phyloP scores from a whole-genome alignment of 1,140 invertebrate species.

The Heliconius himera region DNA sequence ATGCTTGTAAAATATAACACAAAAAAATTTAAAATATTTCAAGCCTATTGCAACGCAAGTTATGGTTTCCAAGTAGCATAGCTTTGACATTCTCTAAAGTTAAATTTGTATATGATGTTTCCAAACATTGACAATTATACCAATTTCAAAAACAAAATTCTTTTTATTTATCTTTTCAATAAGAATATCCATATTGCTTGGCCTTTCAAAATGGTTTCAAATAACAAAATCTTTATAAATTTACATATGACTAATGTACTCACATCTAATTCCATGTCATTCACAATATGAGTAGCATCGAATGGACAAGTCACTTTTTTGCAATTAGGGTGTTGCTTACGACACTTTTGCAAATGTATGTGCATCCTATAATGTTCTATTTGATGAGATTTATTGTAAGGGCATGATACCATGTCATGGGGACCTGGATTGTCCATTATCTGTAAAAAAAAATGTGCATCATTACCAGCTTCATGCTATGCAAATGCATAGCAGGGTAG shows the following conservation, averaged over 20 bases:
- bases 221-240: too few relatives aligned
- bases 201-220: neutral
- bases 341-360: constrained; percentile 69
- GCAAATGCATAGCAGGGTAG: too few relatives aligned
- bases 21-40: neutral
- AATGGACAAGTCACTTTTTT: constrained; percentile 62
- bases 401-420: constrained; percentile 59
- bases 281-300: constrained; percentile 63
- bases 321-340: constrained; percentile 56
- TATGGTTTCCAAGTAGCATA: too few relatives aligned
- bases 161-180: too few relatives aligned
- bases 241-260: constrained; percentile 32
- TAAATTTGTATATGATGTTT: too few relatives aligned
- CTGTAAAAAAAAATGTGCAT: neutral
- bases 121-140: too few relatives aligned
- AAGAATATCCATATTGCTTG: too few relatives aligned
- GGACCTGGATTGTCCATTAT: constrained; percentile 49
- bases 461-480: too few relatives aligned
- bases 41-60: too few relatives aligned
- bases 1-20: too few relatives aligned
- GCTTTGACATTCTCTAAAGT: too few relatives aligned
- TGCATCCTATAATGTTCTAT: constrained; percentile 65
- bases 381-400: constrained; percentile 64
- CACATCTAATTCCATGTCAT: constrained; percentile 65
- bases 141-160: too few relatives aligned